Evolutionary conservation across 2,113 vertebrate genomes (phyloP), one percentile per base, ranked within the genome.

Genomic region (Oreocharis arfaki): DNA sequence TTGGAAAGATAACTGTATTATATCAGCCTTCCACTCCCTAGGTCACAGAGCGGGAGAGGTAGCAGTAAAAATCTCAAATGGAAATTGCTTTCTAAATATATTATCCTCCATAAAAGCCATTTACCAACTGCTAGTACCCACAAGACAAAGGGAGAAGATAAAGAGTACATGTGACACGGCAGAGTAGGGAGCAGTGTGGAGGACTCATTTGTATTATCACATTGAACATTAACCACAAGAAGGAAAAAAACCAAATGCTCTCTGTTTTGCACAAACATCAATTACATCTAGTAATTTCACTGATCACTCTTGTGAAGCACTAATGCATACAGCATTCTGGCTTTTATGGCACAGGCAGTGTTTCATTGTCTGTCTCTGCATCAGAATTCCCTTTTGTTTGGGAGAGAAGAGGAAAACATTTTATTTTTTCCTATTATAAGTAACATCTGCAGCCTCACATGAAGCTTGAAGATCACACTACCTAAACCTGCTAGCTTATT

Each of bases 171-270:
- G 67, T 91, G 91, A 96, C 68, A 94, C 24, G 19, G 94, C 39
- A 47, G 65, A 80, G 55, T 19, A 49, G 50, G 52, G 50, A 95
- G 53, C 5, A 1, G 27, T 47, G 69, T 8, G 27, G 84, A 96
- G 84, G 75, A 82, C 76, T 96, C 90, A 93, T 97, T 96, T 96
- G 96, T 95, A 98, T 97, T 94, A 97, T 96, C 84, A 97, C 94
- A 96, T 92, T 97, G 94, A 98, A 93, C 97, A 97, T 97, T 97
- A 98, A 97, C 96, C 89, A 97, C 96, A 98, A 97, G 95, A 94
- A 98, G 78, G 46, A 92, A 96, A 98, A 96, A 98, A 97, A 49
- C 78, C 90, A 97, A 98, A 97, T 79, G 96, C 71, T 97, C 78
- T 80, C 59, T 92, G 81, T 96, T 98, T 97, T 96, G 90, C 94